Evolutionary conservation across 2,797 vertebrate genomes (phyloP).

Genomic region (Eulemur coronatus): DNA sequence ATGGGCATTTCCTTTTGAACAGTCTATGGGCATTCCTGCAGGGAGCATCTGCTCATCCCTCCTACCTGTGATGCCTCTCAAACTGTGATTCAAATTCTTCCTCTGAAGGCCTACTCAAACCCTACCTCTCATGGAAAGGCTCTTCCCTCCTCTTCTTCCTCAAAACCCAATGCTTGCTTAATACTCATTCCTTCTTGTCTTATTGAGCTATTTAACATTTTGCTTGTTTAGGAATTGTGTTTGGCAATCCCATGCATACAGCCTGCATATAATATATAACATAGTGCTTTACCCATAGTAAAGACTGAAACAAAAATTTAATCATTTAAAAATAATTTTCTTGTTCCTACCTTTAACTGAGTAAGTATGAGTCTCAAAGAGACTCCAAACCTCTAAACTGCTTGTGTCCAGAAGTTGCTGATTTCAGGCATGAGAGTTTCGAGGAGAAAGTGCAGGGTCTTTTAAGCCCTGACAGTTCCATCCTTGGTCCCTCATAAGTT

Average conservation of each 20-base stretch:
- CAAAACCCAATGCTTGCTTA: not conserved
- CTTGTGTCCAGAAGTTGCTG: not conserved
- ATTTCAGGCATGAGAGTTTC: not conserved
- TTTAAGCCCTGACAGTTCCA: not conserved
- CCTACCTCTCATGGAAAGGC: not conserved
- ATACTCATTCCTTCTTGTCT: not conserved
- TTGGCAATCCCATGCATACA: not conserved
- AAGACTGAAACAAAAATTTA: not conserved
- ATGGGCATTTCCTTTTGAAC: not conserved
- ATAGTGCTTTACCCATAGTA: not conserved
- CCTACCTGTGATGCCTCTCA: not conserved
- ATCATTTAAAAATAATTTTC: not conserved
- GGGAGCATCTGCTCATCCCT: not conserved
- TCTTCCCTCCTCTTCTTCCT: not conserved
- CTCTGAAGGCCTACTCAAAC: not conserved
- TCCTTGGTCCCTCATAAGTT: not conserved
- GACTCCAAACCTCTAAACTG: not conserved
- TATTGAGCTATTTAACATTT: not conserved
- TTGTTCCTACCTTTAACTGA: not conserved
- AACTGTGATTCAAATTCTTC: not conserved
- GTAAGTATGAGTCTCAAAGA: not conserved
- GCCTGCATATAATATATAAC: not conserved
- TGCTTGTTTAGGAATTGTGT: not conserved
- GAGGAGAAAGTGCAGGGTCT: not conserved
- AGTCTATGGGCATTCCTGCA: not conserved